phyloP scores from a whole-genome alignment of 2,888 invertebrate genomes.

The Smittia aterrima region DNA sequence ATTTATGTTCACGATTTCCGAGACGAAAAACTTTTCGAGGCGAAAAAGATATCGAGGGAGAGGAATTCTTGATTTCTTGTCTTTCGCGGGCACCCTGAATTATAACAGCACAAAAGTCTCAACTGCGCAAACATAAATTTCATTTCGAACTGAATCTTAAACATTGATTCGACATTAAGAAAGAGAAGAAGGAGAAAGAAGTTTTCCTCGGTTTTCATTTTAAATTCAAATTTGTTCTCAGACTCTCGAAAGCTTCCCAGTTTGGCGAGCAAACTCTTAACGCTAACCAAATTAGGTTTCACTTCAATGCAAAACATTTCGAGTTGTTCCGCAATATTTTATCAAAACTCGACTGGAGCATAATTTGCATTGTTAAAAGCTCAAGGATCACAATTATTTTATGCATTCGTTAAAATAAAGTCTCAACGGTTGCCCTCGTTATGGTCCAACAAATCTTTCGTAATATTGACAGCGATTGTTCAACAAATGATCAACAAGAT shows the following conservation, averaged over 20 bases:
- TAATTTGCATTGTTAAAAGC: conserved; percentile 8
- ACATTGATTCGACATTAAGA: conserved; percentile 38
- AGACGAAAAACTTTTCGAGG: conserved; percentile 9
- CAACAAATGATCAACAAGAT: background rate
- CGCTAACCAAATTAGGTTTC: no score
- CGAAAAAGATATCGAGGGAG: background rate
- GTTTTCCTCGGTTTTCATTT: background rate
- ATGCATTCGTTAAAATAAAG: background rate
- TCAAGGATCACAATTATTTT: conserved; percentile 32
- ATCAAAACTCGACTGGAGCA: no score
- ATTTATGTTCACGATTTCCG: conserved; percentile 35
- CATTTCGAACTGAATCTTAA: conserved; percentile 37
- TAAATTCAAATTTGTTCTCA: background rate
- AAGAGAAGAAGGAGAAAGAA: background rate
- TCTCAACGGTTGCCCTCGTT: background rate
- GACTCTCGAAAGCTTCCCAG: no score
- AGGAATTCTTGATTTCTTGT: background rate
- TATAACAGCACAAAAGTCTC: conserved; percentile 26
- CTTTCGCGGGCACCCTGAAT: background rate
- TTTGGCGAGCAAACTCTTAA: no score
- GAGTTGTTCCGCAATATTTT: no score
- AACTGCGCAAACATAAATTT: conserved; percentile 39
- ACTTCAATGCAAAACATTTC: no score
- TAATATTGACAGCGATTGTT: background rate
- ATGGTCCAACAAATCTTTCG: background rate